phyloP scores from a whole-genome alignment of 2,797 vertebrate genomes.

The Liparis tanakae region DNA sequence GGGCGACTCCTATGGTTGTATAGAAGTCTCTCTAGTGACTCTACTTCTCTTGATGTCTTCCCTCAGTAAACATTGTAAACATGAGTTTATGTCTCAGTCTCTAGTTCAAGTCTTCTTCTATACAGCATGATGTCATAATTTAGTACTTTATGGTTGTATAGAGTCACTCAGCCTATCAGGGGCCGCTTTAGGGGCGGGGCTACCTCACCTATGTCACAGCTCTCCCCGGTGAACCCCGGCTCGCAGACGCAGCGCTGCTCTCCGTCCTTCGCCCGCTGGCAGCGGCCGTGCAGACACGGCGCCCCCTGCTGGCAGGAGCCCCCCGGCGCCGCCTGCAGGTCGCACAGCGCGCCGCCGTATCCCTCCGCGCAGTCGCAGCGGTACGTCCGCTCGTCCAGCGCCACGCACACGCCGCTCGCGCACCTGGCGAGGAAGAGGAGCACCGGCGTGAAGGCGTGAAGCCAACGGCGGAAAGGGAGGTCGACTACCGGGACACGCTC shows the following conservation, averaged over 20 bases:
- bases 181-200: too few relatives aligned
- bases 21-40: too few relatives aligned
- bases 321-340: constrained; percentile 82
- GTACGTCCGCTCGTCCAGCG: constrained; percentile 89
- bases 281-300: constrained; percentile 87
- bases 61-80: too few relatives aligned
- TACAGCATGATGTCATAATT: too few relatives aligned
- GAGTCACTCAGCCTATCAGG: too few relatives aligned
- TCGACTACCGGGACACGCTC: constrained; percentile 40
- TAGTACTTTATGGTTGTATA: too few relatives aligned
- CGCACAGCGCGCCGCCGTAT: constrained; percentile 89
- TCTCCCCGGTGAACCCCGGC: constrained; percentile 85
- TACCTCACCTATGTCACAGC: constrained; percentile 88
- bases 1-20: too few relatives aligned
- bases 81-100: too few relatives aligned
- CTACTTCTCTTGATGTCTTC: too few relatives aligned
- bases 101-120: too few relatives aligned
- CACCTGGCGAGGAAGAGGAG: constrained; percentile 81
- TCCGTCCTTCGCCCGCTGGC: constrained; percentile 81
- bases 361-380: constrained; percentile 91
- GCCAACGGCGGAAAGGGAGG: too few relatives aligned
- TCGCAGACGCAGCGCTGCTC: constrained; percentile 88
- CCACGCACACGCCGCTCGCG: constrained; percentile 88
- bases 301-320: constrained; percentile 57
- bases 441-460: too few relatives aligned